Percentiles rank a stretch among this genome's conserved stretches.
Conservation (phyloP, 2,113 vertebrate species). For the Elephas maximus region DNA sequence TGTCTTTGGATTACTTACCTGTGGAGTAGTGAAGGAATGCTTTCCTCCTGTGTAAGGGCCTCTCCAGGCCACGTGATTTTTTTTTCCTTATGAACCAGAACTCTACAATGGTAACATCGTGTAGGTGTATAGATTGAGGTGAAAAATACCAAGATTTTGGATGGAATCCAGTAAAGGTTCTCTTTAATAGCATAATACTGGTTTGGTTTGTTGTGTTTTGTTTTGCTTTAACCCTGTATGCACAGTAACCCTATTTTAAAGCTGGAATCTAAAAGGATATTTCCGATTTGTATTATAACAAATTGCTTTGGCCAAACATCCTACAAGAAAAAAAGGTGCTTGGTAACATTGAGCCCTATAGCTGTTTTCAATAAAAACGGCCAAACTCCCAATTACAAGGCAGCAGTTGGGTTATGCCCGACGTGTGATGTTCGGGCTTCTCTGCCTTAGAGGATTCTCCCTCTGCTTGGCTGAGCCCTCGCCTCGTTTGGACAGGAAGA, state of each 20-base stretch:
- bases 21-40: background rate
- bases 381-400: background rate
- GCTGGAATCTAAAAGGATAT: background rate
- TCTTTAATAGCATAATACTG: background rate
- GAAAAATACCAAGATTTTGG: background rate
- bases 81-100: background rate
- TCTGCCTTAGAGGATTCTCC: background rate
- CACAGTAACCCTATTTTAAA: slow-evolving; percentile 13
- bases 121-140: background rate
- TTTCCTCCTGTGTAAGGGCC: background rate
- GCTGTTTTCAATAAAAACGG: slow-evolving; percentile 1
- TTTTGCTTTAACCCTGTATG: slow-evolving; percentile 3
- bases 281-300: slow-evolving; percentile 18
- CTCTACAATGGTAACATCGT: background rate
- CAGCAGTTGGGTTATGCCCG: background rate
- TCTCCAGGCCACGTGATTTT: background rate
- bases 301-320: slow-evolving; percentile 33
- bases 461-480: slow-evolving; percentile 32
- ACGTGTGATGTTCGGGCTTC: background rate
- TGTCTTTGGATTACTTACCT: slow-evolving; percentile 32
- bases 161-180: background rate
- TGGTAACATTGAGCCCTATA: slow-evolving; percentile 5
- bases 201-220: background rate
- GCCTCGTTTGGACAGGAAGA: slow-evolving; percentile 60
- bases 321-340: background rate